Percentiles rank a stretch among this genome's conserved stretches.
Evolutionary conservation across 2,113 vertebrate genomes (phyloP).

Genomic region (Conger conger): DNA sequence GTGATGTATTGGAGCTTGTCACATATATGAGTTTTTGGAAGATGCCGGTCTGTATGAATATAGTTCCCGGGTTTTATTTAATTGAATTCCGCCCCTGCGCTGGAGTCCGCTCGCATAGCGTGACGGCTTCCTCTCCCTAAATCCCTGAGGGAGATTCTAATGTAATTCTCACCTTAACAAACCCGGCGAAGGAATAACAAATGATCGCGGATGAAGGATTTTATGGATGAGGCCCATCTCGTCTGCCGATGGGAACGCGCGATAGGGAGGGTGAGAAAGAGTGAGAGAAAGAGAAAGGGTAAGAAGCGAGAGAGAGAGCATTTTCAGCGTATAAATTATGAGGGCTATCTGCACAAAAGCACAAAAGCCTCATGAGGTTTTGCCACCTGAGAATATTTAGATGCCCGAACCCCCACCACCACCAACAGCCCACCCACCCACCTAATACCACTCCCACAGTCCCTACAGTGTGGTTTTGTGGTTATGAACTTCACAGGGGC

Average conservation of each 20-base stretch:
- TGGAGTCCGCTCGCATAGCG: neutral
- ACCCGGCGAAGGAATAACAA: constrained; percentile 1
- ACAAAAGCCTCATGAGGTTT: neutral
- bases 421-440: too few relatives aligned
- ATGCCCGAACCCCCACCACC: neutral
- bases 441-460: neutral
- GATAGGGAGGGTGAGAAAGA: neutral
- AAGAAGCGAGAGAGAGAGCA: neutral
- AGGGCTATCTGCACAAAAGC: neutral
- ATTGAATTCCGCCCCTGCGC: constrained; percentile 12
- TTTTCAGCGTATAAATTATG: constrained; percentile 1
- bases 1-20: constrained; percentile 20
- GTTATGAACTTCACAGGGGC: too few relatives aligned
- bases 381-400: neutral
- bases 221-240: neutral
- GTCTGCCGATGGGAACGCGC: neutral
- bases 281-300: neutral
- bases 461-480: neutral
- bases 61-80: constrained; percentile 7
- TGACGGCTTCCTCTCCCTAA: neutral
- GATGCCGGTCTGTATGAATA: constrained; percentile 5
- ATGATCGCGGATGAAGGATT: neutral
- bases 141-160: neutral
- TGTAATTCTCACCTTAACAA: neutral
- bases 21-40: constrained; percentile 10